Evolutionary conservation across 1,140 invertebrate species (phyloP), one percentile per base, ranked within the genome.

Genomic region (Araneus ventricosus): DNA sequence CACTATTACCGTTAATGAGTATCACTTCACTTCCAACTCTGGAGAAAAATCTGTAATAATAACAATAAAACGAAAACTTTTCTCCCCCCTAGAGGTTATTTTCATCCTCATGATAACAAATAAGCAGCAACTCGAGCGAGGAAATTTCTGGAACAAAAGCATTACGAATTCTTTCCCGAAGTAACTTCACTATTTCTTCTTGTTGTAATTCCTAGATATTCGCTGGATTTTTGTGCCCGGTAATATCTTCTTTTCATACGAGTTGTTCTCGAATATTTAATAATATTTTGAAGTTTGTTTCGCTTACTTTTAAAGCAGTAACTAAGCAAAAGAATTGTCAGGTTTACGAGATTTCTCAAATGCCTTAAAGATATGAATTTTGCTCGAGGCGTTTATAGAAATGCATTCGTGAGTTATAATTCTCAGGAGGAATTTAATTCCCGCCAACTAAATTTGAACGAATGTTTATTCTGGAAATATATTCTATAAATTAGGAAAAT

Each of bases 1-100:
- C 45, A 75, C 63, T 88, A 34, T 88, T 88, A 88, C 41, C 63
- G 59, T 75, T 88, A 88, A 75, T 70, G 63, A 88, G 87, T 70
- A 88, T 67, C 87, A 41, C 87, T 88, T 88, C 61, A 75, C 37
- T 45, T 88, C 39, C 37, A 27, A 22, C 30, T 75, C 30, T 37
- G 3, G n/a, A 45, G 63, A 75, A 88, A 88, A 88, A 70, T 27
- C 87, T 75, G 87, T 22, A 88, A 52, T 41, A 75, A 52, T 88
- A 45, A 88, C 63, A 88, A 88, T 88, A 88, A 75, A 59, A 45
- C 61, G 39, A 24, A 88, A 88, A 75, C n/a, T 86, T 45, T 24
- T 37, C 57, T 75, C 61, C 30, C 17, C 34, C 85, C 61, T 34
- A 6, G 37, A 88, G 39, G 87, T n/a, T 63, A 27, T 45, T 67